Evolutionary conservation across 2,888 invertebrate species (phyloP).

Genomic region (Lasioglossum zephyrum): DNA sequence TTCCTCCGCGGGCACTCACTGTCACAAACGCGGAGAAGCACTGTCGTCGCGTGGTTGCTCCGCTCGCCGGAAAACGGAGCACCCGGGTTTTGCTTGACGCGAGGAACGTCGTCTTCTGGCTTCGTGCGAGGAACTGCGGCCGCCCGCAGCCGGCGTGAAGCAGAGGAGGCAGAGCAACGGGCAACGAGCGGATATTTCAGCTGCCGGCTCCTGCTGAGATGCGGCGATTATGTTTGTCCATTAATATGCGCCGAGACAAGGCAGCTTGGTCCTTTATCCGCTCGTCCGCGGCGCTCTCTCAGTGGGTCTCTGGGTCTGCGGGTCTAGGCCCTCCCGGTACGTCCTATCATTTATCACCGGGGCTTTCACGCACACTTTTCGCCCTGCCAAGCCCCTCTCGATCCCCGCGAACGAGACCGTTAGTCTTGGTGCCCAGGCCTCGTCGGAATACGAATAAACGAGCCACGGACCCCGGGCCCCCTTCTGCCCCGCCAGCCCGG

Average conservation of each 20-base stretch:
- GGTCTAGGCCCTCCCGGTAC: conserved; percentile 76
- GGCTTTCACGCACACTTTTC: conserved; percentile 71
- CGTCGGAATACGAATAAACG: conserved; percentile 42
- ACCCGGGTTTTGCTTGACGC: conserved; percentile 47
- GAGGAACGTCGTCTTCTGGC: conserved; percentile 77
- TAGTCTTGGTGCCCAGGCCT: conserved; percentile 36
- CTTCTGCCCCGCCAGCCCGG: not conserved
- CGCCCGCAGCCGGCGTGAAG: conserved; percentile 57
- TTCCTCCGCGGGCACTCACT: not conserved
- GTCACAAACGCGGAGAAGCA: not conserved
- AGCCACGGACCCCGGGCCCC: conserved; percentile 20
- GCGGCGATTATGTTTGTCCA: conserved; percentile 83
- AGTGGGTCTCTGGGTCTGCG: conserved; percentile 80
- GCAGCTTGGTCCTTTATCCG: conserved; percentile 76
- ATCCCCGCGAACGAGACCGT: conserved; percentile 42
- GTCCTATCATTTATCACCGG: conserved; percentile 82
- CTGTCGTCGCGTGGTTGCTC: not conserved
- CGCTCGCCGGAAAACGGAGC: conserved; percentile 4
- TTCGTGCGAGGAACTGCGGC: conserved; percentile 78
- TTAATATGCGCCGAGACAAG: conserved; percentile 83
- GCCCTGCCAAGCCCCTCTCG: conserved; percentile 42
- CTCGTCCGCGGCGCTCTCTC: conserved; percentile 63
- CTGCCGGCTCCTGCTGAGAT: conserved; percentile 82
- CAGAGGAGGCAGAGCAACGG: conserved; percentile 67
- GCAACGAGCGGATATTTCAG: conserved; percentile 74